Percentiles rank a stretch among this genome's conserved stretches.
These are phyloP conservation scores for Prosapia bicincta DNA, from an alignment of 2,888 invertebrate genomes.

Conservation along the genomic window DNA sequence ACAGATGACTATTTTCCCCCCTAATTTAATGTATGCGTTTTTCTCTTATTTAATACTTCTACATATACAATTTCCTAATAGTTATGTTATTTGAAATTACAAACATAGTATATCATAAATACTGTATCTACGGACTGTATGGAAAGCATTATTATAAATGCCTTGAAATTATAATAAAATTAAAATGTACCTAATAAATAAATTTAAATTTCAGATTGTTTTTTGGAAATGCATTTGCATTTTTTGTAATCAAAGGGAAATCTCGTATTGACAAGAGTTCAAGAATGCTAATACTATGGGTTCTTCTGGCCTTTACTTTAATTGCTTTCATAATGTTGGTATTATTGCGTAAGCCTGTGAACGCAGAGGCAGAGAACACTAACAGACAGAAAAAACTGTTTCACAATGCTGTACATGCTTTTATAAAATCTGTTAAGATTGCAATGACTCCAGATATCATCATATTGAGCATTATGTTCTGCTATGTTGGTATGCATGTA, in stretches of 20 bases:
- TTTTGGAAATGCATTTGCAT: slow-evolving; percentile 94
- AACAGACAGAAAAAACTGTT: not conserved
- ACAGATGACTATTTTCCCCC: no score
- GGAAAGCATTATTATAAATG: no score
- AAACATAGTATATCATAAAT: no score
- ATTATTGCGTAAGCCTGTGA: slow-evolving; percentile 49
- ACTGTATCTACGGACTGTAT: no score
- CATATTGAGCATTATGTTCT: slow-evolving; percentile 7
- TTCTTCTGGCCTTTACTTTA: slow-evolving; percentile 59
- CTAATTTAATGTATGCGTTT: no score
- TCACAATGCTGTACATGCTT: slow-evolving; percentile 1
- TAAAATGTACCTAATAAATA: no score
- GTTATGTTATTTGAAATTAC: no score
- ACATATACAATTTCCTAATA: no score
- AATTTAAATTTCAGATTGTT: slow-evolving; percentile 68
- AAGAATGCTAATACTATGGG: slow-evolving; percentile 75
- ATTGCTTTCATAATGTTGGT: slow-evolving; percentile 54
- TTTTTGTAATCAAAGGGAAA: slow-evolving; percentile 82
- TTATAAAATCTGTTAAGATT: slow-evolving; percentile 14
- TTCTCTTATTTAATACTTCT: no score
- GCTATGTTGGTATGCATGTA: not conserved
- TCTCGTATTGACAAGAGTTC: slow-evolving; percentile 66
- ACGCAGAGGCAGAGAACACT: not conserved
- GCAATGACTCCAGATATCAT: slow-evolving; percentile 18
- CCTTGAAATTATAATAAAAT: no score